phyloP scores from a whole-genome alignment of 2,113 vertebrate genomes.

The Indicator indicator region DNA sequence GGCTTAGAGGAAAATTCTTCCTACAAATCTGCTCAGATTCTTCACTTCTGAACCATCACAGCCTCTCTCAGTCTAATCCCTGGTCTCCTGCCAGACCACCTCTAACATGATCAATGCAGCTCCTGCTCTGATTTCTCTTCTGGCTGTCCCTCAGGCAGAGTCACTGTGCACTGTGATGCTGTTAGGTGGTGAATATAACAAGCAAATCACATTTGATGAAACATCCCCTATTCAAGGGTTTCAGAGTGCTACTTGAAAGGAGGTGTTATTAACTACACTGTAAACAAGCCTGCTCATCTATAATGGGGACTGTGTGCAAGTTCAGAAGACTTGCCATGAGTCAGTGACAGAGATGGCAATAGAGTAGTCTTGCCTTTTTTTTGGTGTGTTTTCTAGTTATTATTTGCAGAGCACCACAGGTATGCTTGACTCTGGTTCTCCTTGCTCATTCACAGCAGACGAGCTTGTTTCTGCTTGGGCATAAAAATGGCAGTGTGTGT shows the following conservation, averaged over 20 bases:
- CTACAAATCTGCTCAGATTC: neutral
- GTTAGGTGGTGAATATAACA: neutral
- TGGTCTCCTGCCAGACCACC: constrained; percentile 15
- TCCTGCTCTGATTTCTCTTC: constrained; percentile 1
- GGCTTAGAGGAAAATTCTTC: neutral
- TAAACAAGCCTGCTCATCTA: neutral
- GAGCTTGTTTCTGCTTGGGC: neutral
- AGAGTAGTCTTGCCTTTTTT: neutral
- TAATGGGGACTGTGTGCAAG: neutral
- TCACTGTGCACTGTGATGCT: neutral
- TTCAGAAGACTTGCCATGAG: neutral
- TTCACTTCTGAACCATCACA: neutral
- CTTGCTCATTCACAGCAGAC: neutral
- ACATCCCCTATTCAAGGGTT: neutral
- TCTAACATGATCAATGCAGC: neutral
- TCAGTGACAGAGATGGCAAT: neutral
- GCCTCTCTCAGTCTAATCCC: neutral
- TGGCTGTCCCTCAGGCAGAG: neutral
- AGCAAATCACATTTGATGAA: constrained; percentile 29
- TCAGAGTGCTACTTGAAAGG: constrained; percentile 21
- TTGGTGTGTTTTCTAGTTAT: neutral
- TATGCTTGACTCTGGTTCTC: neutral
- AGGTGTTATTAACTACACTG: constrained; percentile 11
- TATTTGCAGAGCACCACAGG: neutral
- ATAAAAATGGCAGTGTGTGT: neutral